Evolutionary conservation across 2,888 invertebrate species (phyloP).

Genomic region (Hipparchia semele): DNA sequence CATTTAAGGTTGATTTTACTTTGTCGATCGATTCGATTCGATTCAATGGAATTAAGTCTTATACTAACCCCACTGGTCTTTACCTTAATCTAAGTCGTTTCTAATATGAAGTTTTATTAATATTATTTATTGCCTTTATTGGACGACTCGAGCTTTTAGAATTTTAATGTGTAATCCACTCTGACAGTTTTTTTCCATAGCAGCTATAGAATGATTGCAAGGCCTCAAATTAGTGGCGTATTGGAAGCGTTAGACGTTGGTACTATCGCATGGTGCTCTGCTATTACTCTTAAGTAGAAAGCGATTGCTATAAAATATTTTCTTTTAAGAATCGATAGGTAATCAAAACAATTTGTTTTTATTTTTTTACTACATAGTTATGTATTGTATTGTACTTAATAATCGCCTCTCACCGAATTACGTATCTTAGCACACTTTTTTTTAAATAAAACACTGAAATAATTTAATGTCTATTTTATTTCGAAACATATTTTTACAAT

Average conservation of each 20-base stretch:
- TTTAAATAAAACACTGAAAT: constrained; percentile 45
- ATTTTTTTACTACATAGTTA: constrained; percentile 26
- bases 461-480: constrained; percentile 14
- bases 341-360: constrained; percentile 23
- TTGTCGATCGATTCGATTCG: no score
- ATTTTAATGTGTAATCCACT: no score
- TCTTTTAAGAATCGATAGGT: constrained; percentile 1
- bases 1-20: no score
- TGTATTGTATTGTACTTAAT: constrained; percentile 49
- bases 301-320: constrained; percentile 19
- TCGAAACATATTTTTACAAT: neutral
- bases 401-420: constrained; percentile 79
- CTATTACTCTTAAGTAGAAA: constrained; percentile 25
- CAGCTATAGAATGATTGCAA: neutral
- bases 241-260: constrained; percentile 35
- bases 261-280: constrained; percentile 43
- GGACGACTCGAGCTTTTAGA: no score
- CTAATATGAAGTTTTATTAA: no score
- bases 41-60: no score
- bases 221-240: neutral
- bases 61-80: no score
- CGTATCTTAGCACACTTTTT: constrained; percentile 60
- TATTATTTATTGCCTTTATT: no score
- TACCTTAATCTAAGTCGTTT: no score
- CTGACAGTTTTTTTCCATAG: neutral